phyloP scores from a whole-genome alignment of 2,797 vertebrate genomes.

The Sebastes nivosus region DNA sequence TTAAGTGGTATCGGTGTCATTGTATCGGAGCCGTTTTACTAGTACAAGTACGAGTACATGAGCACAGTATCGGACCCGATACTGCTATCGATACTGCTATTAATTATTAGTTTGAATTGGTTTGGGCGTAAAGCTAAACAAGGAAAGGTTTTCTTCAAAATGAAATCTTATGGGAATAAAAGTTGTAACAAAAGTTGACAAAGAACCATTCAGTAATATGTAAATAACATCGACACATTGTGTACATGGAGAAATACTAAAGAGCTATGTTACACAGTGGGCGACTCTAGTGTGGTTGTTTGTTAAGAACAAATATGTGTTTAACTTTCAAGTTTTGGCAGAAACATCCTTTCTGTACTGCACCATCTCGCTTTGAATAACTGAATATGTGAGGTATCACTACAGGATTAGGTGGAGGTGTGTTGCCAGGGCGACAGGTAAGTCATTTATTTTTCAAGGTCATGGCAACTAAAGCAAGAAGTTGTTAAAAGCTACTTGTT shows the following conservation, averaged over 20 bases:
- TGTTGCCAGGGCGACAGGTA: slow-evolving; percentile 53
- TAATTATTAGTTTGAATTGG: neutral
- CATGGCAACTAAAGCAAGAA: slow-evolving; percentile 6
- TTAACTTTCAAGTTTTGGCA: neutral
- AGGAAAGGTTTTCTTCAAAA: neutral
- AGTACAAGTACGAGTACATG: no score
- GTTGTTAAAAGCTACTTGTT: slow-evolving; percentile 16
- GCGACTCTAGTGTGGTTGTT: neutral
- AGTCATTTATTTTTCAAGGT: slow-evolving; percentile 31
- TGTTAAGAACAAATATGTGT: neutral
- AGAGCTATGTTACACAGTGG: neutral
- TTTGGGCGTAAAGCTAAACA: neutral
- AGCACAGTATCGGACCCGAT: no score
- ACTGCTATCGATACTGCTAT: no score
- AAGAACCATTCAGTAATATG: neutral
- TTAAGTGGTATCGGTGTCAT: no score
- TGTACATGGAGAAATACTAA: neutral
- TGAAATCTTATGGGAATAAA: neutral
- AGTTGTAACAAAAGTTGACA: neutral
- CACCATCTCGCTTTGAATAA: slow-evolving; percentile 13
- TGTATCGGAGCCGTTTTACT: no score
- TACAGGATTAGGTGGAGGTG: slow-evolving; percentile 15
- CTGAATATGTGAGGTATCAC: neutral
- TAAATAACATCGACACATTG: neutral
- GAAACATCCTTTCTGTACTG: slow-evolving; percentile 1